phyloP scores from a whole-genome alignment of 2,113 vertebrate genomes.

The Chionomys nivalis region DNA sequence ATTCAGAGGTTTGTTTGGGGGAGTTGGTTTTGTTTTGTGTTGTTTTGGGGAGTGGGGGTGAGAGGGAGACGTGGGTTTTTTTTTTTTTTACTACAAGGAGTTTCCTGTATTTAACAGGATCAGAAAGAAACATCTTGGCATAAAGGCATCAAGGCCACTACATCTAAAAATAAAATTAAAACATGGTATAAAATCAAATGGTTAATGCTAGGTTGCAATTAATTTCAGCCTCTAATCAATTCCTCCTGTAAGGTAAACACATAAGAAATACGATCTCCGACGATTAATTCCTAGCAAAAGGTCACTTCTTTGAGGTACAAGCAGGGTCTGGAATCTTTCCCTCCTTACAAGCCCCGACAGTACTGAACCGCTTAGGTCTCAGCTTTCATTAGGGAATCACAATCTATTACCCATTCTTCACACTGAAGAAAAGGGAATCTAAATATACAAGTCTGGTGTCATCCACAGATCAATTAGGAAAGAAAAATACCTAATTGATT shows the following conservation, averaged over 20 bases:
- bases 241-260: conserved; percentile 54
- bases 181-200: conserved; percentile 48
- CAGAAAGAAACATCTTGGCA: conserved; percentile 27
- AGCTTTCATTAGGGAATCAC: background rate
- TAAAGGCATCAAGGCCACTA: conserved; percentile 31
- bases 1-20: background rate
- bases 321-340: conserved; percentile 55
- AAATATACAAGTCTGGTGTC: conserved; percentile 35
- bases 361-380: background rate
- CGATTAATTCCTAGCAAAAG: conserved; percentile 54
- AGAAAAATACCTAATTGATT: background rate
- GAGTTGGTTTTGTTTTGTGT: background rate
- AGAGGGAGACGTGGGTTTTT: background rate
- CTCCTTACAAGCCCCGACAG: background rate
- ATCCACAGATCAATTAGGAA: background rate
- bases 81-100: too few species aligned
- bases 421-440: background rate
- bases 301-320: conserved; percentile 56
- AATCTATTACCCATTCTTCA: conserved; percentile 45
- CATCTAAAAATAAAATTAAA: conserved; percentile 47
- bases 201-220: conserved; percentile 59
- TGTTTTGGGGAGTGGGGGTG: background rate
- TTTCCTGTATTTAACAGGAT: too few species aligned
- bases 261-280: conserved; percentile 64
- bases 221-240: conserved; percentile 69